A percentile compares a stretch with the other conserved stretches of the same genome.
Evolutionary conservation across 2,797 vertebrate species (phyloP).

Genomic region (Myotis findleyi): DNA sequence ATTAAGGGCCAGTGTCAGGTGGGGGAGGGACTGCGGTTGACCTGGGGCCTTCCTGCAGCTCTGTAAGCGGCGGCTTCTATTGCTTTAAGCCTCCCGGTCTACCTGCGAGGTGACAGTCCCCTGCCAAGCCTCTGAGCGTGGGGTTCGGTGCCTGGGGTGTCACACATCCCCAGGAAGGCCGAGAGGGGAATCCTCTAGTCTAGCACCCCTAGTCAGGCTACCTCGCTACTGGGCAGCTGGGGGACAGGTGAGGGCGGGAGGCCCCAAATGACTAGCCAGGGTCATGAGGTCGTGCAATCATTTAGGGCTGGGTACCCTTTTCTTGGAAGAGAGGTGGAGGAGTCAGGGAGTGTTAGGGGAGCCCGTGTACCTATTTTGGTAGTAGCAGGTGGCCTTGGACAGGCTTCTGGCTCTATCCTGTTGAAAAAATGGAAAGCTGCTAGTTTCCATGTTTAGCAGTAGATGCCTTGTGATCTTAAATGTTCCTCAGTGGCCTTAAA

Average conservation of each 20-base stretch:
- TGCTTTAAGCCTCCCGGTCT: neutral
- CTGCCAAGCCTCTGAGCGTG: neutral
- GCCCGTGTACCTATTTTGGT: neutral
- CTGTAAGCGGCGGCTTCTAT: neutral
- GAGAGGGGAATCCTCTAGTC: neutral
- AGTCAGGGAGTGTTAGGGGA: neutral
- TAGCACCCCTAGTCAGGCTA: neutral
- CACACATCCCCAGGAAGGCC: neutral
- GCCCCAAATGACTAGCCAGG: neutral
- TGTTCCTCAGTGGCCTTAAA: conserved; percentile 5
- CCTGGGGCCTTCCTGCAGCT: neutral
- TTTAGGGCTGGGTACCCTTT: neutral
- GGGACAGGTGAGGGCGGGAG: neutral
- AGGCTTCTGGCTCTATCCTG: neutral
- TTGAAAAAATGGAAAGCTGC: neutral
- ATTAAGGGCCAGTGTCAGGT: neutral
- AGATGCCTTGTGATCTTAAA: conserved; percentile 2
- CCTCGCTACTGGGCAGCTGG: neutral
- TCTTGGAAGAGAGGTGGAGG: too few species aligned
- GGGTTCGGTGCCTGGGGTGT: neutral
- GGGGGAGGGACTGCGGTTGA: neutral
- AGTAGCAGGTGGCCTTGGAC: neutral
- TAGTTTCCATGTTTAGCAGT: neutral
- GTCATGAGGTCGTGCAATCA: neutral
- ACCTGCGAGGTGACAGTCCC: neutral